These are phyloP conservation scores for Petrolisthes cinctipes DNA, from an alignment of 2,888 invertebrate genomes.

Conservation along the genomic window DNA sequence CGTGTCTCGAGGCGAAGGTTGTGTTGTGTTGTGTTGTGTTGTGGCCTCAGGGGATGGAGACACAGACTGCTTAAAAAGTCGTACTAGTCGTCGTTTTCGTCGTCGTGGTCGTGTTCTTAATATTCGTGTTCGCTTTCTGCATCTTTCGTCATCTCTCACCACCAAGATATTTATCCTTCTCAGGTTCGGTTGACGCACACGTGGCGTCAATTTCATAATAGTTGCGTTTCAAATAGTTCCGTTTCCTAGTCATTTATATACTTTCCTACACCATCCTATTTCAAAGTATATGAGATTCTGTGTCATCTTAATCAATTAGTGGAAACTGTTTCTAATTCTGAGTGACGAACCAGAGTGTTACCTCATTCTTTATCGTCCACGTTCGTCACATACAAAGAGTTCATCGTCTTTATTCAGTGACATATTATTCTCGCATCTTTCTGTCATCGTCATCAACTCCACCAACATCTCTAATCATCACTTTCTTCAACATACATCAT, in stretches of 20 bases:
- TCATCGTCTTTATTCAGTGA: neutral
- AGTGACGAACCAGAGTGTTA: too few species aligned
- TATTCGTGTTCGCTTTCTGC: neutral
- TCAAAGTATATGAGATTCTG: too few species aligned
- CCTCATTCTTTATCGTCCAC: neutral
- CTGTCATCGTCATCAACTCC: neutral
- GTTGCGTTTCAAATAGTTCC: neutral
- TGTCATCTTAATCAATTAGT: too few species aligned
- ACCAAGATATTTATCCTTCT: neutral
- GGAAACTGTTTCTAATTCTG: too few species aligned
- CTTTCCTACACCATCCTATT: too few species aligned
- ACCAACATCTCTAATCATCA: neutral
- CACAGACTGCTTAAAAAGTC: neutral
- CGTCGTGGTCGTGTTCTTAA: neutral
- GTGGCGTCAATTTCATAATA: too few species aligned
- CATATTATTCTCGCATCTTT: neutral
- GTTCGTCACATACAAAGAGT: neutral
- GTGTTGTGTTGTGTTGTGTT: too few species aligned
- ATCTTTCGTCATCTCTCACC: neutral
- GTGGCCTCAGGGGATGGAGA: too few species aligned
- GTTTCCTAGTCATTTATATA: neutral
- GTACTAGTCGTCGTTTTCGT: neutral
- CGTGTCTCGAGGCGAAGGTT: too few species aligned
- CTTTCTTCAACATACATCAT: neutral
- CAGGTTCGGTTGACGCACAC: too few species aligned